Base-by-base conservation (phyloP, 2,113 vertebrate species). In the Prionailurus viverrinus region DNA sequence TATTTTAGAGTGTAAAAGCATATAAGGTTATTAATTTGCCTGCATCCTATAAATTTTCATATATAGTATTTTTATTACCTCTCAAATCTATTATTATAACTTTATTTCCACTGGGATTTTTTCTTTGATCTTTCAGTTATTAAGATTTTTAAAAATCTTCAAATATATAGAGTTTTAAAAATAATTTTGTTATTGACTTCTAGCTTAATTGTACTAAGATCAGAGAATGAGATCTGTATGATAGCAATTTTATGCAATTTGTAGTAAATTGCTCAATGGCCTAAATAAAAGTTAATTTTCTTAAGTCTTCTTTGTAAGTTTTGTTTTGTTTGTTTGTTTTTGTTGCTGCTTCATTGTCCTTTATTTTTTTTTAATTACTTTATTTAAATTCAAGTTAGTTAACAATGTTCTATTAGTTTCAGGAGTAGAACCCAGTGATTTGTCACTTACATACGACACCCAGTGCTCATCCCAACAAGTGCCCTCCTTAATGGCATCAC, bases 1-100 rank as follows among this genome's bases (percentile, higher is more conserved):
- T 61, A 80, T 73, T 86, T 96, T 86, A 45, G 65, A 91, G 41
- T 74, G 12, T 96, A 74, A 94, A 80, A 71, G 21, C 55, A 94
- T 66, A 53, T 51, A 76, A 90, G 23, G 5, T 74, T 94, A 78
- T 80, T 68, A 63, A 63, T 65, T 81, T 94, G 80, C 29, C 18
- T 66, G 11, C 81, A 58, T 51, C 4, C 4, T 74, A 41, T 86
- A 74, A 23, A 66, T 66, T 90, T 91, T 91, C n/a, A 58, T 39
- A 82, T 31, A 31, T 36, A 85, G 12, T 79, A 94, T 45, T 86
- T 68, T 74, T 94, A 74, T 85, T 94, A 82, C 39, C 51, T 80
- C 41, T 74, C 14, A 91, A 94, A 66, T 76, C 36, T 61, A 76
- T 39, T 83, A 91, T 85, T 78, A 73, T 81, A 86, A 18, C 80